A percentile compares a stretch with the other conserved stretches of the same genome.
Evolutionary conservation across 2,113 vertebrate species (phyloP).

Genomic region (Camelus bactrianus): DNA sequence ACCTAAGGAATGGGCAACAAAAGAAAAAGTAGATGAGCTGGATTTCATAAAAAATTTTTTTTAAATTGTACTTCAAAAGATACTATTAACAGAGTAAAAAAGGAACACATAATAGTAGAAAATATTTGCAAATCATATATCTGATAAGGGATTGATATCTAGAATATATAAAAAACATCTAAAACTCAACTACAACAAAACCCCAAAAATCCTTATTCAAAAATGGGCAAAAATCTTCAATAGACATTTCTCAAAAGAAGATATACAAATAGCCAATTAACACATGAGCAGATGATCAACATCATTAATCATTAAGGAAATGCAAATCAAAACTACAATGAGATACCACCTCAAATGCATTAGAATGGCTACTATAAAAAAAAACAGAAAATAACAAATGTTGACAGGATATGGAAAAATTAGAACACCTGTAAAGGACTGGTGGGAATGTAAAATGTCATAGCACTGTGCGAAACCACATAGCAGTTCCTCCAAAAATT

Average conservation of each 20-base stretch:
- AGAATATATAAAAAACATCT: neutral
- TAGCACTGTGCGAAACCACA: neutral
- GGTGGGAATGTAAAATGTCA: neutral
- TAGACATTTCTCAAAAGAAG: neutral
- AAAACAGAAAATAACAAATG: neutral
- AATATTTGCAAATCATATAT: constrained; percentile 3
- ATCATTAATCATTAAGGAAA: neutral
- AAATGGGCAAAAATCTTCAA: neutral
- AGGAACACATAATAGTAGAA: neutral
- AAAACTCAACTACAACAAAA: neutral
- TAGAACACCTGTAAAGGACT: neutral
- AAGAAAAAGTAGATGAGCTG: neutral
- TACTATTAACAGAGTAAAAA: neutral
- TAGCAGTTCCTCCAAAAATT: neutral
- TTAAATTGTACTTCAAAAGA: neutral
- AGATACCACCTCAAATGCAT: neutral
- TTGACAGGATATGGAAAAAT: neutral
- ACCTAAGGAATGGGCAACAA: neutral
- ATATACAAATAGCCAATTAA: constrained; percentile 18
- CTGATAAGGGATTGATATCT: neutral
- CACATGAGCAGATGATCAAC: neutral
- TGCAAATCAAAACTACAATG: neutral
- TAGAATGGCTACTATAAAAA: neutral
- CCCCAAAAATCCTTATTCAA: neutral
- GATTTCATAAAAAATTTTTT: neutral